These are phyloP conservation scores for Toxonevra muliebris DNA, from an alignment of 2,888 invertebrate genomes.

Conservation along the genomic window DNA sequence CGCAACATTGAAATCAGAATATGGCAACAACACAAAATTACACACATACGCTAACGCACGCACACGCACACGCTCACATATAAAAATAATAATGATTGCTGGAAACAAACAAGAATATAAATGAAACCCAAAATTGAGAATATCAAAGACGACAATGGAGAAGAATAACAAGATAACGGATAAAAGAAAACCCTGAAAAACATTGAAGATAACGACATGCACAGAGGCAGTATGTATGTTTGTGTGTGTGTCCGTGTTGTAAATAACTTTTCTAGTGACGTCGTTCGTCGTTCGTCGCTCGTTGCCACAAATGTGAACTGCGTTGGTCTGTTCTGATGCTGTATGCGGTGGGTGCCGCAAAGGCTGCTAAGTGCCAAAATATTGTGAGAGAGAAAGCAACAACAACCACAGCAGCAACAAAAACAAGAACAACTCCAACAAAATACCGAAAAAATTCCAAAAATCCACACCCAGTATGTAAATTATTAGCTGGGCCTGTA, in stretches of 20 bases:
- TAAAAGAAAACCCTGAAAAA: background rate
- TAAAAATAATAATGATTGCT: background rate
- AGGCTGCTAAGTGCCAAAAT: constrained; percentile 4
- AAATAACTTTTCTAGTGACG: background rate
- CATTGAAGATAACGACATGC: background rate
- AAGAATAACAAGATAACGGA: background rate
- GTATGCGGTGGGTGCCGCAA: background rate
- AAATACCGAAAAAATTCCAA: background rate
- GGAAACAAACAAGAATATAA: background rate
- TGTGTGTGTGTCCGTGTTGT: background rate
- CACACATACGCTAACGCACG: background rate
- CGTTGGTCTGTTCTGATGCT: background rate
- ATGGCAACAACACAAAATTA: constrained; percentile 9
- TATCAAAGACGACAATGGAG: background rate
- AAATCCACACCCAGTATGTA: constrained; percentile 45
- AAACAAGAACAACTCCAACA: background rate
- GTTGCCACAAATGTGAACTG: background rate
- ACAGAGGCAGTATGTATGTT: background rate
- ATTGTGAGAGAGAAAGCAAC: background rate
- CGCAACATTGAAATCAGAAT: constrained; percentile 19
- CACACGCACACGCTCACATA: background rate
- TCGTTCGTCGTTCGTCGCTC: background rate
- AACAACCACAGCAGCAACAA: constrained; percentile 3
- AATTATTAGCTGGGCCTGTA: constrained; percentile 38
- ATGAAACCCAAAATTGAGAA: background rate